phyloP scores from a whole-genome alignment of 2,113 vertebrate genomes.

The Paedocypris sp. region DNA sequence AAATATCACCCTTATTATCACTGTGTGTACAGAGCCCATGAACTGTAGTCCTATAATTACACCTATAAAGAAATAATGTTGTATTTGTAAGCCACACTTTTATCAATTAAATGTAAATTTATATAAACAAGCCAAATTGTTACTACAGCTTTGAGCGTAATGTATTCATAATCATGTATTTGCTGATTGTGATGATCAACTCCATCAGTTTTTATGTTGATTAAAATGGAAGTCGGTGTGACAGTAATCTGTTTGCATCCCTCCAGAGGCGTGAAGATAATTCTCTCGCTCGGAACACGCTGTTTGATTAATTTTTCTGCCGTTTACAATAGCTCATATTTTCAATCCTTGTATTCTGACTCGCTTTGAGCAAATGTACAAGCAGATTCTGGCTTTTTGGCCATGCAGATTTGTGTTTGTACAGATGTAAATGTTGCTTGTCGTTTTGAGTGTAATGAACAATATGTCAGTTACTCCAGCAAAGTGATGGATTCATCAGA shows the following conservation, averaged over 20 bases:
- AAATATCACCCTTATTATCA: too few species aligned
- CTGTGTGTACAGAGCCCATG: too few species aligned
- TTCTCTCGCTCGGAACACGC: background rate
- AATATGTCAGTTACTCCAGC: constrained; percentile 22
- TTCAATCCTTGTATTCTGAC: background rate
- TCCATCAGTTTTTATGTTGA: background rate
- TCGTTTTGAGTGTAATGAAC: constrained; percentile 22
- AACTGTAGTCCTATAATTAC: too few species aligned
- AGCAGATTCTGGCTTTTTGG: background rate
- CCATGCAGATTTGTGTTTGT: background rate
- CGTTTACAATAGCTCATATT: background rate
- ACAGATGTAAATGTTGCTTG: background rate
- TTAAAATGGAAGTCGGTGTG: background rate
- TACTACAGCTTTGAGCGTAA: too few species aligned
- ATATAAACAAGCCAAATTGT: too few species aligned
- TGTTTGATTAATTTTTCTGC: background rate
- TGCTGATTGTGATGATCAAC: too few species aligned
- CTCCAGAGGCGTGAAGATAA: background rate
- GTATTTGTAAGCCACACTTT: too few species aligned
- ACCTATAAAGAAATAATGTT: too few species aligned
- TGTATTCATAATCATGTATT: too few species aligned
- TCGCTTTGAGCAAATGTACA: background rate
- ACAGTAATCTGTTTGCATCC: constrained; percentile 1
- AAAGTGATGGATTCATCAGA: constrained; percentile 32
- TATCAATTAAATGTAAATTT: too few species aligned